phyloP scores from a whole-genome alignment of 2,113 vertebrate species.

The Quiscalus mexicanus region DNA sequence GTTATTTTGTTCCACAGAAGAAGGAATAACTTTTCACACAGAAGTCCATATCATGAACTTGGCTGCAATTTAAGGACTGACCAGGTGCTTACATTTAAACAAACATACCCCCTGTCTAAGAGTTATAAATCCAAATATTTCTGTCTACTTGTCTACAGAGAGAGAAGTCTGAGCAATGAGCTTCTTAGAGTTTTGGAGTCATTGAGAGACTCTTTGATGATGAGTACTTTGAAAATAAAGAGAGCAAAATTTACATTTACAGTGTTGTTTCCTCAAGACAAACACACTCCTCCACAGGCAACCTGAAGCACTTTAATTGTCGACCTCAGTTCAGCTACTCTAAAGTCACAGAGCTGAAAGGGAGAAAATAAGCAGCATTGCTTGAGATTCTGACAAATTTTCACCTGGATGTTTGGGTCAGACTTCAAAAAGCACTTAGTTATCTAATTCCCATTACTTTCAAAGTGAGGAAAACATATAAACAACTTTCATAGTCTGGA shows the following conservation, averaged over 20 bases:
- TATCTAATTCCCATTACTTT: neutral
- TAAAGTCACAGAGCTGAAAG: neutral
- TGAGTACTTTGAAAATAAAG: neutral
- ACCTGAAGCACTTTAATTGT: neutral
- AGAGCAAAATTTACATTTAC: neutral
- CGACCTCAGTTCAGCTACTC: neutral
- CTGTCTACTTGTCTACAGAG: neutral
- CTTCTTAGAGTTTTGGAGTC: neutral
- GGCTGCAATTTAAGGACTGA: neutral
- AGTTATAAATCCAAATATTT: neutral
- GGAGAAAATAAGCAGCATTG: neutral
- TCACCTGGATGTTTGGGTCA: neutral
- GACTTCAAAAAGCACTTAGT: neutral
- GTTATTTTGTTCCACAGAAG: neutral
- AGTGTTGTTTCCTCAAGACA: neutral
- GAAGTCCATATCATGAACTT: neutral
- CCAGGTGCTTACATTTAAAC: neutral
- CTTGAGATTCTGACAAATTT: neutral
- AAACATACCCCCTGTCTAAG: rapidly evolving
- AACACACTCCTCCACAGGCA: neutral
- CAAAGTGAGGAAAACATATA: neutral
- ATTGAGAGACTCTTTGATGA: neutral
- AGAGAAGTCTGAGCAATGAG: neutral
- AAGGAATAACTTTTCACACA: neutral
- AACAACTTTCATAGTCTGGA: neutral